Evolutionary conservation across 2,797 vertebrate species (phyloP).

Genomic region (Tarsius wallacei): DNA sequence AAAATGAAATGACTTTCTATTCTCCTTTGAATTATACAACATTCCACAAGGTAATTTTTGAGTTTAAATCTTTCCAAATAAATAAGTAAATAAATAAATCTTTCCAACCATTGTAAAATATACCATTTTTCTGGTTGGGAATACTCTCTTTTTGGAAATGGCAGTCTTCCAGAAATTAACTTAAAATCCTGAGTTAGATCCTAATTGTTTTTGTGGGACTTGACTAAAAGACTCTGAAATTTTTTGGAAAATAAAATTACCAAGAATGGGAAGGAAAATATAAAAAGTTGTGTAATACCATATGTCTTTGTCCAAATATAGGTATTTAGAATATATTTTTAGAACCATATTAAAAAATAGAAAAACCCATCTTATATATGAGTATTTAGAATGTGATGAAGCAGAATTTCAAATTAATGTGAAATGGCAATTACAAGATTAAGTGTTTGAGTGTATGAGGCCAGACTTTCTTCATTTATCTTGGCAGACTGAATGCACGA

Average conservation of each 20-base stretch:
- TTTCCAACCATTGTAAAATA: constrained; percentile 14
- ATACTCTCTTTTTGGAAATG: neutral
- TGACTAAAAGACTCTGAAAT: constrained; percentile 19
- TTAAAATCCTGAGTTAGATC: neutral
- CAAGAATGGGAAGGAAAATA: neutral
- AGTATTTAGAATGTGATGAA: neutral
- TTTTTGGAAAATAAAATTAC: constrained; percentile 17
- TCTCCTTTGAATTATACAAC: constrained; percentile 14
- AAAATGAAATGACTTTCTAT: constrained; percentile 36
- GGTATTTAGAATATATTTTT: constrained; percentile 29
- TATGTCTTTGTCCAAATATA: neutral
- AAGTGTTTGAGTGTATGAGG: neutral
- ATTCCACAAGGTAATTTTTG: neutral
- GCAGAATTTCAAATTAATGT: neutral
- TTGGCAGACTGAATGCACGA: neutral
- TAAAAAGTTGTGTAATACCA: neutral
- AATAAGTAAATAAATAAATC: neutral
- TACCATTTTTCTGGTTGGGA: neutral
- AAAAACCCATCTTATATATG: neutral
- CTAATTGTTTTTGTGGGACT: neutral
- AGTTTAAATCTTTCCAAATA: neutral
- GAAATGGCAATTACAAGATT: neutral
- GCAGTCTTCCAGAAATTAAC: neutral
- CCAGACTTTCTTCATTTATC: neutral
- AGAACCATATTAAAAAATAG: neutral